Conservation (phyloP, 2,113 vertebrate genomes). For the Todiramphus saurophagus region DNA sequence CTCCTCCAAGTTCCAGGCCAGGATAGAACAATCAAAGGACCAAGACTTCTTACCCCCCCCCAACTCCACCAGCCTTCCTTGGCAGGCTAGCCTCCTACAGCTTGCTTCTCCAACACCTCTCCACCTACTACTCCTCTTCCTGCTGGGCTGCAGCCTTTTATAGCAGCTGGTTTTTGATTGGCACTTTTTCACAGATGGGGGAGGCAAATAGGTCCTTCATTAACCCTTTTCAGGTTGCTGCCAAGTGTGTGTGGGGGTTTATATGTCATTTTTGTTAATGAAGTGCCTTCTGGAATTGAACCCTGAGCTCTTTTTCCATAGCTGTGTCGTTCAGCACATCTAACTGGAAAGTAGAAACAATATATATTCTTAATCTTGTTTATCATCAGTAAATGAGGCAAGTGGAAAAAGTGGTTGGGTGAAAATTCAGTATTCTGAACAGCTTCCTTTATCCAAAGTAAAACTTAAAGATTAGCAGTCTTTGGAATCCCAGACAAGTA, state of each 20-base stretch:
- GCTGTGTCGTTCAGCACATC: background rate
- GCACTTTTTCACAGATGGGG: constrained; percentile 64
- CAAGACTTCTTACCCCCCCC: background rate
- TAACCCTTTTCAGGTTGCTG: constrained; percentile 63
- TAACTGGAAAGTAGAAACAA: constrained; percentile 14
- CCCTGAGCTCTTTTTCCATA: background rate
- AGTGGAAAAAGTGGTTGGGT: background rate
- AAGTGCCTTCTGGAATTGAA: constrained; percentile 48
- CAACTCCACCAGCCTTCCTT: background rate
- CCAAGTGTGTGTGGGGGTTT: constrained; percentile 1
- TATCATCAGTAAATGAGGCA: background rate
- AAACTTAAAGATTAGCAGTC: background rate
- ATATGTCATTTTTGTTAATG: constrained; percentile 50
- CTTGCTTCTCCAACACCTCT: constrained; percentile 45
- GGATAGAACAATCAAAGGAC: background rate
- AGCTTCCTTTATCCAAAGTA: background rate
- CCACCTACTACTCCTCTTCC: constrained; percentile 43
- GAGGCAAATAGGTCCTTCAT: constrained; percentile 64
- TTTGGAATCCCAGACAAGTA: background rate
- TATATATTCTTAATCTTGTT: constrained; percentile 6
- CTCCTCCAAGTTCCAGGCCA: background rate
- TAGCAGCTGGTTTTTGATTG: constrained; percentile 63
- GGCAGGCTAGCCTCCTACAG: constrained; percentile 35
- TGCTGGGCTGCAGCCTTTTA: constrained; percentile 64
- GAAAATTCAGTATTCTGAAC: background rate